Evolutionary conservation across 2,888 invertebrate species (phyloP), one percentile per base, ranked within the genome.

Genomic region (Criorhina ranunculi): DNA sequence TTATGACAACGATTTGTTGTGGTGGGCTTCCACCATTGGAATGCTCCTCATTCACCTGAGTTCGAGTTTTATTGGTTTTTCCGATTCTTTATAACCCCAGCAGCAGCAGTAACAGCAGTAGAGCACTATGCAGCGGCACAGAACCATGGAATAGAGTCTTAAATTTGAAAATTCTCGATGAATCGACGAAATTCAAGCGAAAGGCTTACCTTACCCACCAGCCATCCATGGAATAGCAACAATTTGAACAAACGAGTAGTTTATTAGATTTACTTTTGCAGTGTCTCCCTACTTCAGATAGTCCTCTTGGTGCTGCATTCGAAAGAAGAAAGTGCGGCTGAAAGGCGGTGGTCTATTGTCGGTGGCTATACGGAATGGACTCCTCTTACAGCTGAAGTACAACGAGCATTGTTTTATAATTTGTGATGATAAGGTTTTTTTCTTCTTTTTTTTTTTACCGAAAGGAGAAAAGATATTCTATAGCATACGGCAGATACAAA

Each of bases 1-100:
- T 85, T 85, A 85, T 85, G 85, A 85, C 85, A 85, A 80, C 85
- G 85, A 85, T 85, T 85, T 85, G 85, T 80, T 80, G 80, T 76
- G 80, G 78, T 85, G 75, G 80, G 85, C 64, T 76, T 85, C 75
- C 70, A 70, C 79, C 75, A 73, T 64, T 62, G 83, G 82, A 79
- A 85, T 85, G 83, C 78, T 85, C 69, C 75, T 85, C 79, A 79
- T 85, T 85, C 80, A 85, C 75, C 70, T 80, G 80, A 85, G 80
- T 85, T 76, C 40, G 70, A 76, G 75, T 80, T 80, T 85, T 79
- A 85, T 85, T 85, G 66, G 85, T 70, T 80, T 85, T 57, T 66
- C 64, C 80, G 69, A 85, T 85, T 85, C 85, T 80, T 80, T 80
- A 85, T 75, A 70, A 73, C 67, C 15, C 29, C 57, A 35, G 62